Conservation (phyloP, 1,140 invertebrate species). For the Ylistrum balloti region DNA sequence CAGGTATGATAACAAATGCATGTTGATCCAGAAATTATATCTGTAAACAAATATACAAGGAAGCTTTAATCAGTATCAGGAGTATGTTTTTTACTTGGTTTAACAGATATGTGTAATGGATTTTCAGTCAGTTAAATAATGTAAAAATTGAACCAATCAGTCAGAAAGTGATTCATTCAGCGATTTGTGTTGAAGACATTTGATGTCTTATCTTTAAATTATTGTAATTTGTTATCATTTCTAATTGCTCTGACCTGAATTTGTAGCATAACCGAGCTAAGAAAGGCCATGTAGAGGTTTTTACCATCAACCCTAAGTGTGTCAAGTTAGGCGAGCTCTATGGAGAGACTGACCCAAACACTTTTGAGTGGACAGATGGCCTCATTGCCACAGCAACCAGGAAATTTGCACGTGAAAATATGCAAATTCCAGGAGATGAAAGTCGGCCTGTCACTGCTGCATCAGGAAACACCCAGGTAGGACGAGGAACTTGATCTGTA, state of each 20-base stretch:
- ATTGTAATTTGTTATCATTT: too few relatives aligned
- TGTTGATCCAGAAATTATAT: too few relatives aligned
- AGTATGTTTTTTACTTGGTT: too few relatives aligned
- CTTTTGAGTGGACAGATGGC: slow-evolving; percentile 93
- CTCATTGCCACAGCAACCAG: slow-evolving; percentile 78
- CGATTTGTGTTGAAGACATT: too few relatives aligned
- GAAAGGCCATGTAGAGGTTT: slow-evolving; percentile 83
- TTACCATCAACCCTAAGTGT: slow-evolving; percentile 92
- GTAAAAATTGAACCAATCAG: too few relatives aligned
- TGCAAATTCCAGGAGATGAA: slow-evolving; percentile 60
- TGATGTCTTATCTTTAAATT: too few relatives aligned
- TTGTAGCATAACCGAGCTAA: slow-evolving; percentile 74
- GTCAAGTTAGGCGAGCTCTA: slow-evolving; percentile 91
- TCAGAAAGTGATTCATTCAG: too few relatives aligned
- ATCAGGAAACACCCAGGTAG: slow-evolving; percentile 59
- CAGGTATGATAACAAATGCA: too few relatives aligned
- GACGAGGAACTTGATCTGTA: slow-evolving; percentile 31
- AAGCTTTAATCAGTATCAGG: too few relatives aligned
- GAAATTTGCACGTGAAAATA: slow-evolving; percentile 75
- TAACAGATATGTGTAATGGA: too few relatives aligned
- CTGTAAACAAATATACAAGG: too few relatives aligned
- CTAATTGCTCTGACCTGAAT: not conserved
- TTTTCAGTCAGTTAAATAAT: not conserved
- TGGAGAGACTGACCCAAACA: slow-evolving; percentile 91
- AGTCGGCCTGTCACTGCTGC: slow-evolving; percentile 57